Evolutionary conservation across 2,888 invertebrate species (phyloP).

Genomic region (Pyralis farinalis): DNA sequence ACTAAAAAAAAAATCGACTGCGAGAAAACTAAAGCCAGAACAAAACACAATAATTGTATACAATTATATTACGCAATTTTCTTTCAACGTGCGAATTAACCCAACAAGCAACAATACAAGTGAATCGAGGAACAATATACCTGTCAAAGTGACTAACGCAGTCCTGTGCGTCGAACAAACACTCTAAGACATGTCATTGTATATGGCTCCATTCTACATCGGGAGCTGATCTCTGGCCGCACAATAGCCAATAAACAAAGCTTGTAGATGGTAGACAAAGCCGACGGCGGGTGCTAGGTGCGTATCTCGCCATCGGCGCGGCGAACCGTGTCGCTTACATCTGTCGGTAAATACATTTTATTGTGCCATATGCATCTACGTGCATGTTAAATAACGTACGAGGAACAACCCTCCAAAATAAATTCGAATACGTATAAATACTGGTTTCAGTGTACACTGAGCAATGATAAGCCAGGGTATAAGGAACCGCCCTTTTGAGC

Average conservation of each 20-base stretch:
- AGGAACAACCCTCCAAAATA: constrained; percentile 12
- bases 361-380: constrained; percentile 57
- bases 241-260: constrained; percentile 75
- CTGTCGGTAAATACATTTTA: constrained; percentile 64
- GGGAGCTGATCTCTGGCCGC: constrained; percentile 51
- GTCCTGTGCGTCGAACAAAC: constrained; percentile 17
- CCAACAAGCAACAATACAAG: constrained; percentile 5
- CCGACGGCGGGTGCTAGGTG: constrained; percentile 48
- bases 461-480: too few relatives aligned
- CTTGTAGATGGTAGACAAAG: constrained; percentile 64
- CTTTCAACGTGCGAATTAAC: not conserved
- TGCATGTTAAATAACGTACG: constrained; percentile 27
- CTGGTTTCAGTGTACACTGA: too few relatives aligned
- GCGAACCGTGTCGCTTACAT: constrained; percentile 67
- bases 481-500: too few relatives aligned
- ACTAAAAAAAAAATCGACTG: too few relatives aligned
- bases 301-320: constrained; percentile 57
- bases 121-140: constrained; percentile 22
- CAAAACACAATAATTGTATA: not conserved
- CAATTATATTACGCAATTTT: not conserved
- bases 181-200: constrained; percentile 39
- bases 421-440: constrained; percentile 4
- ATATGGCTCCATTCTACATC: constrained; percentile 58
- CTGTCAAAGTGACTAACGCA: constrained; percentile 24
- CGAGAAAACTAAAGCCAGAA: too few relatives aligned